These are phyloP conservation scores for Ploceus nigricollis DNA, from an alignment of 2,113 vertebrate species.

Conservation along the genomic window DNA sequence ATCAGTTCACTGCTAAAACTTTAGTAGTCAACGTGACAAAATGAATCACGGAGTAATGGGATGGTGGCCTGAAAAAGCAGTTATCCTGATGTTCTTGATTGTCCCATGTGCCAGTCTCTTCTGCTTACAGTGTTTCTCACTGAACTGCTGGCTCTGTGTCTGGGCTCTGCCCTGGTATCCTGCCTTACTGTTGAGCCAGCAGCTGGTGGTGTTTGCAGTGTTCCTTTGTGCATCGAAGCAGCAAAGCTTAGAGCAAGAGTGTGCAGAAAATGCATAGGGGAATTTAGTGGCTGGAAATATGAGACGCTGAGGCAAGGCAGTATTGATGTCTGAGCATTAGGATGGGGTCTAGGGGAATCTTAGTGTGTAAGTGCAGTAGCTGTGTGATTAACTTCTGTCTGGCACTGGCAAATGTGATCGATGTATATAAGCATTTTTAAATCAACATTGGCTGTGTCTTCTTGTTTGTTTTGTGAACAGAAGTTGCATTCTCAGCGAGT, in stretches of 20 bases:
- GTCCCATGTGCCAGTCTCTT: background rate
- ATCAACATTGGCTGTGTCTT: background rate
- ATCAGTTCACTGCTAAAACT: background rate
- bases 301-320: background rate
- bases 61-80: background rate
- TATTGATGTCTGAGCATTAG: background rate
- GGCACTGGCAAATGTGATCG: background rate
- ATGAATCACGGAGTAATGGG: background rate
- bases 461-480: background rate
- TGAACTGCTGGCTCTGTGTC: background rate
- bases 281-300: background rate
- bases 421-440: background rate
- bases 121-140: background rate
- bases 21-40: background rate
- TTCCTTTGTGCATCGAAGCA: background rate
- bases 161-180: background rate
- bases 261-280: background rate
- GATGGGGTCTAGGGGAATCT: background rate
- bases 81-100: background rate
- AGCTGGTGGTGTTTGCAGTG: background rate
- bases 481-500: background rate
- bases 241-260: background rate
- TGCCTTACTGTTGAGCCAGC: background rate
- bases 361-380: background rate
- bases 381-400: background rate